Evolutionary conservation across 2,797 vertebrate genomes (phyloP).

Genomic region (Emydoidea blandingii): DNA sequence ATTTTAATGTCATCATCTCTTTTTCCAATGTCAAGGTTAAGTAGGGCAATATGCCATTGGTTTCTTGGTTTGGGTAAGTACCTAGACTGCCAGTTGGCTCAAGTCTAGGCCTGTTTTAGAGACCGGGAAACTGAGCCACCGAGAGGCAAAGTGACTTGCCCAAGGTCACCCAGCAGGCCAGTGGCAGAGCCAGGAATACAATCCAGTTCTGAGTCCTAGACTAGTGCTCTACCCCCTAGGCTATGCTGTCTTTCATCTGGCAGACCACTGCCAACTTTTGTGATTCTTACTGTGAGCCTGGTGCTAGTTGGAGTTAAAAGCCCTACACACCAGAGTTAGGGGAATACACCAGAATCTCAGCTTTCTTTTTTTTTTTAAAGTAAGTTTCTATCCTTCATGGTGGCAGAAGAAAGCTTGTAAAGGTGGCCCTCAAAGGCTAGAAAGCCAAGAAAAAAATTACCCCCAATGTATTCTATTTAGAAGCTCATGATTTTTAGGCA

Average conservation of each 20-base stretch:
- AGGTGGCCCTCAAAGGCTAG: neutral
- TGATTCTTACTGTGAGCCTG: neutral
- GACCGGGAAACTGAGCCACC: neutral
- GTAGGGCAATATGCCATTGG: neutral
- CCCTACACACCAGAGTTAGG: neutral
- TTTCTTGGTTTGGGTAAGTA: slow-evolving; percentile 7
- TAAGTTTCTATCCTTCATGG: neutral
- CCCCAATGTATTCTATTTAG: neutral
- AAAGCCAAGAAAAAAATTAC: neutral
- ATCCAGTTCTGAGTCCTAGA: neutral
- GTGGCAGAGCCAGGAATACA: neutral
- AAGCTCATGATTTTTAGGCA: neutral
- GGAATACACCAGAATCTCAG: neutral
- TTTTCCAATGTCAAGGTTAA: neutral
- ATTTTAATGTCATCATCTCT: neutral
- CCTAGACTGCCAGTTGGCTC: neutral
- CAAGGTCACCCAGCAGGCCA: neutral
- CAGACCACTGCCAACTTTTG: neutral
- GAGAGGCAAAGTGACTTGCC: neutral
- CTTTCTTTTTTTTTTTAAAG: neutral
- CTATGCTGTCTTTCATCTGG: neutral
- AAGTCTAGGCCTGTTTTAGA: neutral
- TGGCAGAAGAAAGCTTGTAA: neutral
- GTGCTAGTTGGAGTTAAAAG: neutral
- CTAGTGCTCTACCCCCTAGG: neutral